phyloP scores from a whole-genome alignment of 2,888 invertebrate species.

The Agrochola lychnidis region DNA sequence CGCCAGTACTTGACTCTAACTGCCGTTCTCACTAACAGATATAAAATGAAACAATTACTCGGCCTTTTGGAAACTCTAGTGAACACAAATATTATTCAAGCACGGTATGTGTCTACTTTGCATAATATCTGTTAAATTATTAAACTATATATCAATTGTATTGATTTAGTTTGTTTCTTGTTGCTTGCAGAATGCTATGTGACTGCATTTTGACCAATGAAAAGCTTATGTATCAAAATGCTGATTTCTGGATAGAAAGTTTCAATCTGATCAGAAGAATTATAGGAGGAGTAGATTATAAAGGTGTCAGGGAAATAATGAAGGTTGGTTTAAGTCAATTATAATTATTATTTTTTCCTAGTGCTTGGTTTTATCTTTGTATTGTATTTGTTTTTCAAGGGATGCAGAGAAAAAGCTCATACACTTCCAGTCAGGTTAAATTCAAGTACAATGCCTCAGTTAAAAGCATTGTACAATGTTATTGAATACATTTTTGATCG shows the following conservation, averaged over 20 bases:
- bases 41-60: conserved; percentile 94
- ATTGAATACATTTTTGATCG: conserved; percentile 97
- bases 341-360: neutral
- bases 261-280: conserved; percentile 96
- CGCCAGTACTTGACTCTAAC: conserved; percentile 94
- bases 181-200: conserved; percentile 93
- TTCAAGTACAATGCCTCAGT: conserved; percentile 95
- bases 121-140: neutral
- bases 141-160: neutral
- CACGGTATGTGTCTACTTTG: conserved; percentile 90
- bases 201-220: conserved; percentile 96
- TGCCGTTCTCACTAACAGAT: conserved; percentile 93
- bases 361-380: neutral
- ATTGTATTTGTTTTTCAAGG: conserved; percentile 84
- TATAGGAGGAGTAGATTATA: conserved; percentile 98
- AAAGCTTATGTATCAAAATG: conserved; percentile 94
- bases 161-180: conserved; percentile 27
- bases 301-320: conserved; percentile 98
- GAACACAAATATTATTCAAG: conserved; percentile 93
- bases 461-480: conserved; percentile 95
- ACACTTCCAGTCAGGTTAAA: conserved; percentile 95
- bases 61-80: conserved; percentile 94
- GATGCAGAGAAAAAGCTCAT: conserved; percentile 96
- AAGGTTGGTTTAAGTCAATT: conserved; percentile 89
- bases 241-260: conserved; percentile 97